These are phyloP conservation scores for Ctenopoma kingsleyae DNA, from an alignment of 2,797 vertebrate species.

Conservation along the genomic window DNA sequence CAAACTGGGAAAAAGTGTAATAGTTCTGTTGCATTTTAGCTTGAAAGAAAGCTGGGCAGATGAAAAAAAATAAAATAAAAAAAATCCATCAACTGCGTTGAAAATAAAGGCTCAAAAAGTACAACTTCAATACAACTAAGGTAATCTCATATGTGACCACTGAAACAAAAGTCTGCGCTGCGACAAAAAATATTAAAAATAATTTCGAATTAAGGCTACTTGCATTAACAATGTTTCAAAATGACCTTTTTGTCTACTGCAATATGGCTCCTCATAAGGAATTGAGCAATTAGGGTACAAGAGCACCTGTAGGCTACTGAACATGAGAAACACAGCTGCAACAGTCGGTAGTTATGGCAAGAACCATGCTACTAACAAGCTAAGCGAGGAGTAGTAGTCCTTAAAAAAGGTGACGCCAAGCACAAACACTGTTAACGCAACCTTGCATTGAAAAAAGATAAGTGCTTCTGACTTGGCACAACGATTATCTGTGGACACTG, in stretches of 20 bases:
- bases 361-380: background rate
- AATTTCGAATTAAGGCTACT: too few relatives aligned
- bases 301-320: too few relatives aligned
- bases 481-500: background rate
- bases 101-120: background rate
- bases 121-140: too few relatives aligned
- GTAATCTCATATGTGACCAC: background rate
- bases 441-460: background rate
- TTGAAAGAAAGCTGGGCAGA: slow-evolving; percentile 5
- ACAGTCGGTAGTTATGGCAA: background rate
- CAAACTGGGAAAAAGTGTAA: slow-evolving; percentile 23
- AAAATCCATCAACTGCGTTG: background rate
- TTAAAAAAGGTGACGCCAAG: too few relatives aligned
- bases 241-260: too few relatives aligned
- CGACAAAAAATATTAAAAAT: too few relatives aligned
- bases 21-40: slow-evolving; percentile 32
- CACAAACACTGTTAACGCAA: too few relatives aligned
- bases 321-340: background rate
- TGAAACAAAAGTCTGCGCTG: background rate
- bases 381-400: too few relatives aligned
- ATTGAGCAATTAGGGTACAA: too few relatives aligned
- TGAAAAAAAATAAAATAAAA: background rate
- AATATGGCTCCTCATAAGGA: too few relatives aligned
- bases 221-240: too few relatives aligned
- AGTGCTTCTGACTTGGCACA: background rate